phyloP scores from a whole-genome alignment of 2,113 vertebrate genomes.

The Aldabrachelys gigantea region DNA sequence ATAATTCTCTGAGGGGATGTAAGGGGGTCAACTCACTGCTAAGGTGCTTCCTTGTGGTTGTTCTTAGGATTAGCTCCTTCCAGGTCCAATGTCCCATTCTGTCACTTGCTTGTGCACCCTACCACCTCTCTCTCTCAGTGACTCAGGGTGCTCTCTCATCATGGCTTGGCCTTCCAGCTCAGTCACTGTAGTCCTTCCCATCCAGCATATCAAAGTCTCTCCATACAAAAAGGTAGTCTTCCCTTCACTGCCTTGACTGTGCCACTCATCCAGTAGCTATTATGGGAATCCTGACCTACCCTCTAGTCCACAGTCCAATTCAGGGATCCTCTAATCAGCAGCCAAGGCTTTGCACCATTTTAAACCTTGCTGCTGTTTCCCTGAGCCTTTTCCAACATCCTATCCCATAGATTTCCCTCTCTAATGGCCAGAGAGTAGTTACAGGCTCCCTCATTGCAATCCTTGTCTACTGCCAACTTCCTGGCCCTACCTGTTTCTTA shows the following conservation, averaged over 20 bases:
- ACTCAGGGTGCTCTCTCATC: not conserved
- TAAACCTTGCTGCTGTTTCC: not conserved
- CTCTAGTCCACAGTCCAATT: not conserved
- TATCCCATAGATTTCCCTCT: not conserved
- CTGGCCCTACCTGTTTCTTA: not conserved
- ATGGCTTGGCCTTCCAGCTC: not conserved
- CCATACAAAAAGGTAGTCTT: not conserved
- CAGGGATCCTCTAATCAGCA: not conserved
- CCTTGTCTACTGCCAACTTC: not conserved
- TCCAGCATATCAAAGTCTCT: not conserved
- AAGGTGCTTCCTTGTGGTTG: not conserved
- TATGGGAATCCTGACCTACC: not conserved
- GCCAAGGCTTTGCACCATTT: not conserved
- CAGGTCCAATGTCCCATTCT: not conserved
- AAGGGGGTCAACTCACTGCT: not conserved
- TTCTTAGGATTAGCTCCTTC: not conserved
- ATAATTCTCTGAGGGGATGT: not conserved
- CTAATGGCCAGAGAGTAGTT: not conserved
- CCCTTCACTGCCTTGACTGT: not conserved
- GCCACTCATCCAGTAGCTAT: not conserved
- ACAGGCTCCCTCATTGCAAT: not conserved
- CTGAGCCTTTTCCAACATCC: not conserved
- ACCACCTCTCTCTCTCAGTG: not conserved
- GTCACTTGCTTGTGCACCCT: not conserved
- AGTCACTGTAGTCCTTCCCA: not conserved